Conservation (phyloP, 2,113 vertebrate species). For the Bos javanicus region DNA sequence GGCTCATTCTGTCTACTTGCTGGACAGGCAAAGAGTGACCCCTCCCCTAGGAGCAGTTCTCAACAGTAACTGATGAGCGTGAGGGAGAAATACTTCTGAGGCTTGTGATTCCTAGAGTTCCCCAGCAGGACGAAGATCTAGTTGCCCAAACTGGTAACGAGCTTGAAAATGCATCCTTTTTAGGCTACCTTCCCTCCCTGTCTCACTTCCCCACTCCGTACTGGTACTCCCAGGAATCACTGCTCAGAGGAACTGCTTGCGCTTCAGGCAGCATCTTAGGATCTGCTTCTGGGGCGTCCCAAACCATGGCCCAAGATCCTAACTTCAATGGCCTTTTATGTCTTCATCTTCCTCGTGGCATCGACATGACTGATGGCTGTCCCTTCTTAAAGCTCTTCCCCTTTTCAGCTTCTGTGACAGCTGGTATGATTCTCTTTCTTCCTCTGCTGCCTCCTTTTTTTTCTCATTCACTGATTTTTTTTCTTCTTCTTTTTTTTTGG, state of each 20-base stretch:
- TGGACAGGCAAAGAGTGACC: neutral
- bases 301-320: no score
- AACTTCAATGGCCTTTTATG: neutral
- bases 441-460: neutral
- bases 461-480: neutral
- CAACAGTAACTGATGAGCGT: neutral
- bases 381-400: neutral
- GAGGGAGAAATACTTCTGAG: neutral
- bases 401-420: neutral
- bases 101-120: neutral
- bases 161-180: neutral
- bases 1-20: neutral
- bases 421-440: neutral
- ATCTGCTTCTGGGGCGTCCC: neutral
- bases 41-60: neutral
- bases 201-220: neutral
- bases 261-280: neutral
- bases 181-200: neutral
- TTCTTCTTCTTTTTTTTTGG: neutral
- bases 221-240: neutral
- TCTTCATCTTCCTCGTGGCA: neutral
- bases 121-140: neutral
- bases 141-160: neutral
- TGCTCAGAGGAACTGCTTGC: neutral
- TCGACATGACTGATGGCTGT: neutral